Conservation (phyloP, 2,888 invertebrate genomes). For the Aphidius colemani region DNA sequence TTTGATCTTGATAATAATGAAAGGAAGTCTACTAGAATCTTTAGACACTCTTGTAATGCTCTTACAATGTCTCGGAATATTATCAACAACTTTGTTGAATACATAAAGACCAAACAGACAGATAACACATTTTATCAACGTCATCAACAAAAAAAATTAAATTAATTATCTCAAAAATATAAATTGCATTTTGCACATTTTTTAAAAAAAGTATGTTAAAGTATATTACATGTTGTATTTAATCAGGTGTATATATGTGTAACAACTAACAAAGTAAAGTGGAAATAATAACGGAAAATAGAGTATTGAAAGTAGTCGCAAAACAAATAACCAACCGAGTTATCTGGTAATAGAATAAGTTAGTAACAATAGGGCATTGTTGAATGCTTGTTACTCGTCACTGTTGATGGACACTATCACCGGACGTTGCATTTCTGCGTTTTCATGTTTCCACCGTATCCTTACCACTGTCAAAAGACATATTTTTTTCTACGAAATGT, state of each 20-base stretch:
- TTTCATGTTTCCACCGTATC: conserved; percentile 23
- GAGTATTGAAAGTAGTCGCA: conserved; percentile 1
- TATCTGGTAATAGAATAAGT: conserved; percentile 61
- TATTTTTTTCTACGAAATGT: neutral
- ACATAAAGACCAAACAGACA: neutral
- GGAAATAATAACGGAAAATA: conserved; percentile 41
- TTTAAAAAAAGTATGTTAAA: no score
- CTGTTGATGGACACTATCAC: conserved; percentile 60
- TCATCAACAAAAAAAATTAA: no score
- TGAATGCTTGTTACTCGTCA: conserved; percentile 51
- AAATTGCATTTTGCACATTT: no score
- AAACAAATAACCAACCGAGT: conserved; percentile 44
- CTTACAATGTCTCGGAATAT: neutral
- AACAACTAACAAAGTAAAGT: conserved; percentile 12
- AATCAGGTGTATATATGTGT: conserved; percentile 30
- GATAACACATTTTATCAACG: neutral
- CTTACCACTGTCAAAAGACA: neutral
- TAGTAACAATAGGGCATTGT: conserved; percentile 59
- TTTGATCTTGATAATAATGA: neutral
- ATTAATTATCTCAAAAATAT: neutral
- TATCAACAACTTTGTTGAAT: neutral
- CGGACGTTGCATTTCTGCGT: conserved; percentile 55
- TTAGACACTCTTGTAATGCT: neutral
- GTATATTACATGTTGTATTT: neutral
- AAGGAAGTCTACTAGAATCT: conserved; percentile 1